phyloP scores from a whole-genome alignment of 2,888 invertebrate species.

The Aethes cnicana region DNA sequence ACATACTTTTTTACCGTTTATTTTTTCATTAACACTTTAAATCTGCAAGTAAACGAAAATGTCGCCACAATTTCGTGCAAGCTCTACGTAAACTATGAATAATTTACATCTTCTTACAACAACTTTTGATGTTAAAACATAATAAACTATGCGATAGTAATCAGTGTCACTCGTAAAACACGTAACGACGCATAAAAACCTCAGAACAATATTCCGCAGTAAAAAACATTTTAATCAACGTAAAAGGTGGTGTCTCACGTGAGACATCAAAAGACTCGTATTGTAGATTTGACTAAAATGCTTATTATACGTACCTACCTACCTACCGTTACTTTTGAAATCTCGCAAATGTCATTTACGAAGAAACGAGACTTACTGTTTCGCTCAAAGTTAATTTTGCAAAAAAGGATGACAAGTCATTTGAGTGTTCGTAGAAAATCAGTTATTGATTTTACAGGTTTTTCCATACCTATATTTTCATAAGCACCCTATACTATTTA shows the following conservation, averaged over 20 bases:
- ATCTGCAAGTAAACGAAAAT: background rate
- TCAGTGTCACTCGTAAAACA: background rate
- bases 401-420: background rate
- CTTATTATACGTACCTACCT: conserved; percentile 28
- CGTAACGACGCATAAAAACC: background rate
- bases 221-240: conserved; percentile 51
- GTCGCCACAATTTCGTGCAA: background rate
- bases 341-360: background rate
- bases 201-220: conserved; percentile 10
- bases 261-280: conserved; percentile 33
- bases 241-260: conserved; percentile 46
- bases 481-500: too few species aligned
- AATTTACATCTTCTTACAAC: background rate
- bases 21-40: too few species aligned
- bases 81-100: background rate
- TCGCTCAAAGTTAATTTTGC: background rate
- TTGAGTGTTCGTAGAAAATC: background rate
- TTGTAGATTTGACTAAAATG: conserved; percentile 36
- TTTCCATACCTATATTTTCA: too few species aligned
- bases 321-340: background rate
- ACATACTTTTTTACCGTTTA: too few species aligned
- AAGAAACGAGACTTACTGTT: too few species aligned
- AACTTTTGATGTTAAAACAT: background rate
- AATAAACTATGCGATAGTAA: conserved; percentile 10
- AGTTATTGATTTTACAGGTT: too few species aligned